phyloP scores from a whole-genome alignment of 1,140 invertebrate genomes.

The Temnothorax longispinosus region DNA sequence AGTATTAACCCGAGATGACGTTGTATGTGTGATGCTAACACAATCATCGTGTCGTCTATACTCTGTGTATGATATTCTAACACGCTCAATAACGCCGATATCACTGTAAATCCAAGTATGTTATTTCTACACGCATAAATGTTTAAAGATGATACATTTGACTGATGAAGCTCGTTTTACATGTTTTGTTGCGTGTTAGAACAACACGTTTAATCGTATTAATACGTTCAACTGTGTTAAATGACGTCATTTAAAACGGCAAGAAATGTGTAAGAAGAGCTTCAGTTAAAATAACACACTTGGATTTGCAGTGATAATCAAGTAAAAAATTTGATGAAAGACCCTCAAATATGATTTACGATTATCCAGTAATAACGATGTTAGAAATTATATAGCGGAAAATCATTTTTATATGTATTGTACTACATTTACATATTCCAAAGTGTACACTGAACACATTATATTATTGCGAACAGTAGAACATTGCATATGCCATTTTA shows the following conservation, averaged over 20 bases:
- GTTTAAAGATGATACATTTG: too few relatives aligned
- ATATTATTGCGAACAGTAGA: not conserved
- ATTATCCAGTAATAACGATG: not conserved
- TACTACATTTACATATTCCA: not conserved
- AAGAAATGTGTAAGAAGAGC: too few relatives aligned
- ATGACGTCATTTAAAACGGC: too few relatives aligned
- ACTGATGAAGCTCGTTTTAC: too few relatives aligned
- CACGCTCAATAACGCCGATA: not conserved
- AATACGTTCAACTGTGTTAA: too few relatives aligned
- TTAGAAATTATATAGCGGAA: not conserved
- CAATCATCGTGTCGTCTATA: not conserved
- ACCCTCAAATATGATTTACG: not conserved
- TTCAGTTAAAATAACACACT: too few relatives aligned
- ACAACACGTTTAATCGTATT: too few relatives aligned
- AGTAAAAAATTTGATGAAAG: not conserved
- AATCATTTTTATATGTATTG: not conserved
- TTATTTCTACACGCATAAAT: too few relatives aligned
- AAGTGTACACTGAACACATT: not conserved
- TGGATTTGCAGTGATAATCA: too few relatives aligned
- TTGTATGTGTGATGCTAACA: conserved; percentile 9
- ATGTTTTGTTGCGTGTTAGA: too few relatives aligned
- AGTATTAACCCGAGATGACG: conserved; percentile 31
- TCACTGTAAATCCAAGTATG: too few relatives aligned
- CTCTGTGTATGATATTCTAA: not conserved
- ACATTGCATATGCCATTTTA: not conserved